phyloP scores from a whole-genome alignment of 1,140 invertebrate species.

The Drosophila sproati region DNA sequence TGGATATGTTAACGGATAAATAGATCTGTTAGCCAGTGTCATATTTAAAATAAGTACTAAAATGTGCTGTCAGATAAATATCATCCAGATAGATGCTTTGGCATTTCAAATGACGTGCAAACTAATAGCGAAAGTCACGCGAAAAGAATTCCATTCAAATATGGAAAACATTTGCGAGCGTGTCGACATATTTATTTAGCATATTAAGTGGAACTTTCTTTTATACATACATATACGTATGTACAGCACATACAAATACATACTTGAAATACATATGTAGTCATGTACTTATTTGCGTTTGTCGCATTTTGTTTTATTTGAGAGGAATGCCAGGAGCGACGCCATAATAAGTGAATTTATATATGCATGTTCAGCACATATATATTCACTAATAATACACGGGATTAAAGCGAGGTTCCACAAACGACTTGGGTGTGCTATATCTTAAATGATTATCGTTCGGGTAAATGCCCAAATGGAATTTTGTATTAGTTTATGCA shows the following conservation, averaged over 20 bases:
- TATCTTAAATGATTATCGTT: conserved; percentile 64
- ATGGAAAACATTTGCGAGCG: not conserved
- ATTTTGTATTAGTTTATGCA: conserved; percentile 52
- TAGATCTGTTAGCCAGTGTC: no score
- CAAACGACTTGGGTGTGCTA: conserved; percentile 33
- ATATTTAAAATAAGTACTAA: not conserved
- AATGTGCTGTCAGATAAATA: not conserved
- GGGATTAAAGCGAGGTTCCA: conserved; percentile 19
- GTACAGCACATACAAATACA: no score
- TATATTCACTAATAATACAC: conserved; percentile 9
- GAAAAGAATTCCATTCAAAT: conserved; percentile 43
- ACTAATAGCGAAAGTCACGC: conserved; percentile 44
- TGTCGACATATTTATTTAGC: conserved; percentile 1
- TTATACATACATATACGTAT: no score
- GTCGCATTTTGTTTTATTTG: conserved; percentile 24
- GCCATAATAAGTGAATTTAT: not conserved
- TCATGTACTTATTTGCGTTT: not conserved
- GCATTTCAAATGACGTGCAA: conserved; percentile 45
- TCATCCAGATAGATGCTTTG: not conserved
- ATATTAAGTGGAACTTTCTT: no score
- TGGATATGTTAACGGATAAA: no score
- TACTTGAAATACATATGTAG: no score
- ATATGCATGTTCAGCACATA: not conserved
- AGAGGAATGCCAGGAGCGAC: not conserved
- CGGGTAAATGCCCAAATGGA: conserved; percentile 18